A percentile compares a stretch with the other conserved stretches of the same genome.
These are phyloP conservation scores for Nemurella pictetii DNA, from an alignment of 2,888 invertebrate species.

Conservation along the genomic window DNA sequence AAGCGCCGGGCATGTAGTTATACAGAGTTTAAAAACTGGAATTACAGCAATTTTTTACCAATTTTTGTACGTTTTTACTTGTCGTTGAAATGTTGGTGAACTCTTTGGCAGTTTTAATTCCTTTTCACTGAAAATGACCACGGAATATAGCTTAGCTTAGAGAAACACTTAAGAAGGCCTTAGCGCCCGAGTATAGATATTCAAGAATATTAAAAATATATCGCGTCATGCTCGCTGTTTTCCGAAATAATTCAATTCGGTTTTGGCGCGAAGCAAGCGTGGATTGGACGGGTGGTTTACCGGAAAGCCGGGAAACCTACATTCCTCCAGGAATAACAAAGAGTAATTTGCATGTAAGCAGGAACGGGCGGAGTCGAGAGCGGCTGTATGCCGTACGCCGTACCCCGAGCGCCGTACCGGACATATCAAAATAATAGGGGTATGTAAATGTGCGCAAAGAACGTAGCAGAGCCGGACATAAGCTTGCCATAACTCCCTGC, in stretches of 20 bases:
- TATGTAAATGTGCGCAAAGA: neutral
- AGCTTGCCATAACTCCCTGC: neutral
- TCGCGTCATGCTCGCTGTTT: neutral
- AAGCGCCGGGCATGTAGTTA: too few relatives aligned
- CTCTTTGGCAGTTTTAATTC: too few relatives aligned
- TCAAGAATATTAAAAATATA: too few relatives aligned
- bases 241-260: neutral
- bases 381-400: too few relatives aligned
- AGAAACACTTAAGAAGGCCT: too few relatives aligned
- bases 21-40: too few relatives aligned
- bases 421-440: neutral
- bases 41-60: too few relatives aligned
- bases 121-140: too few relatives aligned
- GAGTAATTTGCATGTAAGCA: neutral
- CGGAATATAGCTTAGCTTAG: too few relatives aligned
- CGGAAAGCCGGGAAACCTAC: neutral
- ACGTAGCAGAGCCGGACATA: neutral
- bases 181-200: too few relatives aligned
- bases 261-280: neutral
- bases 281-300: neutral
- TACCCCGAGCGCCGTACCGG: neutral
- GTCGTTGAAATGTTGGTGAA: too few relatives aligned
- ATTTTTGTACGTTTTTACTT: too few relatives aligned
- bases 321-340: neutral
- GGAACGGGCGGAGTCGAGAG: neutral